These are phyloP conservation scores for Vollenhovia emeryi DNA, from an alignment of 1,140 invertebrate species.

Conservation along the genomic window DNA sequence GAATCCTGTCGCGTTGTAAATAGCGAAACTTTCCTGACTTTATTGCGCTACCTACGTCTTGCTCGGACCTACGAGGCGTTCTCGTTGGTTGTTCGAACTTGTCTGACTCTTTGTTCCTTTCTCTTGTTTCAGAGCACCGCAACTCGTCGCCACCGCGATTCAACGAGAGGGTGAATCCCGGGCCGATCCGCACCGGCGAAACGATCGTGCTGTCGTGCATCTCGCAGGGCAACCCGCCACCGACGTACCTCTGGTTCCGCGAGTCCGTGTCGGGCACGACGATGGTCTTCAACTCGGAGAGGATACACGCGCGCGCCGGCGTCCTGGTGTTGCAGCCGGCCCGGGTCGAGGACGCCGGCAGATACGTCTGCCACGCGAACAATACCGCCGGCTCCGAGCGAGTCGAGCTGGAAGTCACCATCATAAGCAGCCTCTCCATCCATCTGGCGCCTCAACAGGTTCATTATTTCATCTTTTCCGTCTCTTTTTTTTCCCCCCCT, in stretches of 20 bases:
- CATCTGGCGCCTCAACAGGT: conserved; percentile 86
- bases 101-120: too few species aligned
- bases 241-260: conserved; percentile 85
- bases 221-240: conserved; percentile 85
- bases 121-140: conserved; percentile 82
- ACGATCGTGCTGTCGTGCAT: conserved; percentile 85
- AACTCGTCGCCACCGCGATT: conserved; percentile 84
- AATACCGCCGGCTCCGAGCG: conserved; percentile 94
- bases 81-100: too few species aligned
- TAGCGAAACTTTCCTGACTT: background rate
- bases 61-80: too few species aligned
- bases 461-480: conserved; percentile 66
- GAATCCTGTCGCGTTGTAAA: background rate
- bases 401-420: conserved; percentile 91
- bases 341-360: conserved; percentile 91
- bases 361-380: conserved; percentile 95
- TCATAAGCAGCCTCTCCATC: conserved; percentile 85
- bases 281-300: conserved; percentile 82
- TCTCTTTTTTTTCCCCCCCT: background rate
- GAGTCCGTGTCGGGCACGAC: conserved; percentile 80
- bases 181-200: conserved; percentile 85
- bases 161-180: conserved; percentile 83
- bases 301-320: conserved; percentile 86
- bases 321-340: conserved; percentile 88
- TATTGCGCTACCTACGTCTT: too few species aligned